Evolutionary conservation across 53 echinoderm and acorn worm genomes (phyloP).

Genomic region (Paracentrotus lividus): DNA sequence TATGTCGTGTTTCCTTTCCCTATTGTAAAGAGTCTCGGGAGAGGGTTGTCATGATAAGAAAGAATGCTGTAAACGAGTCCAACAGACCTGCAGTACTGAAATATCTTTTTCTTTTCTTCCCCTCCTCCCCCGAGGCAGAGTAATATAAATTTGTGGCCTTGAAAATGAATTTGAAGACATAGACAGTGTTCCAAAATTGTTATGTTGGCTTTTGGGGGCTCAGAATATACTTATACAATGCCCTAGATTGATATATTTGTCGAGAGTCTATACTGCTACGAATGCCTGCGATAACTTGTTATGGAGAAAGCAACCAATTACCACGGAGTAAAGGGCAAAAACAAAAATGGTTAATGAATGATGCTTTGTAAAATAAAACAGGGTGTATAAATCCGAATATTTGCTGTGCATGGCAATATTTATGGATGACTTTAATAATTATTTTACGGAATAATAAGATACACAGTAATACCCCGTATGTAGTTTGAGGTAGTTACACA

Average conservation of each 20-base stretch:
- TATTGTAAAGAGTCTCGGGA: conserved; percentile 48
- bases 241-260: conserved; percentile 1
- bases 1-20: conserved; percentile 60
- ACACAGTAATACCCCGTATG: no score
- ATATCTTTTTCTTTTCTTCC: conserved; percentile 43
- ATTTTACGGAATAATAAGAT: background rate
- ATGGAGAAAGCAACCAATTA: background rate
- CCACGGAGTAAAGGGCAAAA: background rate
- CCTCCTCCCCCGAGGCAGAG: background rate
- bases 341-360: background rate
- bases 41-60: conserved; percentile 30
- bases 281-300: background rate
- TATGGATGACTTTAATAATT: no score
- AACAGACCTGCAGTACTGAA: conserved; percentile 53
- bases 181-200: conserved; percentile 1
- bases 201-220: background rate
- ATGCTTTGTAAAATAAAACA: background rate
- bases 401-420: no score
- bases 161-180: conserved; percentile 34
- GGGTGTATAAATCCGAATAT: no score
- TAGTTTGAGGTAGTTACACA: no score
- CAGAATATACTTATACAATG: background rate
- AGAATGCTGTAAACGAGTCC: conserved; percentile 58
- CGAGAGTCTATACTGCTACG: background rate
- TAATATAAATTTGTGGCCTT: conserved; percentile 55